Evolutionary conservation across 2,797 vertebrate species (phyloP), one percentile per base, ranked within the genome.

Genomic region (Sciurus vulgaris): DNA sequence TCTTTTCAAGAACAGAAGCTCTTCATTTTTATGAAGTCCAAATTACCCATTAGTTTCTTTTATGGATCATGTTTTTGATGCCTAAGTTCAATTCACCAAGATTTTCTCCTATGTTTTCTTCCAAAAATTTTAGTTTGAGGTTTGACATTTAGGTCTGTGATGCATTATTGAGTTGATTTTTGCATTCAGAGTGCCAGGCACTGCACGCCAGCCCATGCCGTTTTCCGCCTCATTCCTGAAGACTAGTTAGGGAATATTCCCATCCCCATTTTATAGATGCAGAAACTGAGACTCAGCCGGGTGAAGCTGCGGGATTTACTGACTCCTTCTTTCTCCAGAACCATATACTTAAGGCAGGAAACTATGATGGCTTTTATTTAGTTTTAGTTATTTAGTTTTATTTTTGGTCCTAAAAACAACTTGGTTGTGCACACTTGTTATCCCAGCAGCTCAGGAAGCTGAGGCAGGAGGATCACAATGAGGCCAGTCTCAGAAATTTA

Each of bases 11-110:
- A 94, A n/a, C 70, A 73, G 59, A 93, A 63, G 73, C 41, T 69
- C 38, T 51, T 69, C 12, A 28, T 81, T 72, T 93, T 94, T 74
- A 88, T 85, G 20, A 95, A 81, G 9, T 79, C 38, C 67, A 81
- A 5, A n/a, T 11, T 78, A 70, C 30, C 15, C 4, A 4, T 14
- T 73, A 51, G 79, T 90, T 93, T 67, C 56, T 73, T 94, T 78
- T 38, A 56, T 28, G n/a, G 9, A 14, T 87, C 28, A 51, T 13
- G 67, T 10, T 76, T 61, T 84, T 30, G 18, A 24, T 41, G 65
- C 85, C 79, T 72, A 49, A 33, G 20, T 63, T 72, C 89, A 85
- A 33, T 7, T 67, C 87, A 90, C 61, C 77, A 89, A 85, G 38
- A 72, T 87, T 83, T 82, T 86, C 35, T 73, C 84, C 38, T 11